Evolutionary conservation across 2,797 vertebrate species (phyloP).

Genomic region (Etheostoma perlongum): DNA sequence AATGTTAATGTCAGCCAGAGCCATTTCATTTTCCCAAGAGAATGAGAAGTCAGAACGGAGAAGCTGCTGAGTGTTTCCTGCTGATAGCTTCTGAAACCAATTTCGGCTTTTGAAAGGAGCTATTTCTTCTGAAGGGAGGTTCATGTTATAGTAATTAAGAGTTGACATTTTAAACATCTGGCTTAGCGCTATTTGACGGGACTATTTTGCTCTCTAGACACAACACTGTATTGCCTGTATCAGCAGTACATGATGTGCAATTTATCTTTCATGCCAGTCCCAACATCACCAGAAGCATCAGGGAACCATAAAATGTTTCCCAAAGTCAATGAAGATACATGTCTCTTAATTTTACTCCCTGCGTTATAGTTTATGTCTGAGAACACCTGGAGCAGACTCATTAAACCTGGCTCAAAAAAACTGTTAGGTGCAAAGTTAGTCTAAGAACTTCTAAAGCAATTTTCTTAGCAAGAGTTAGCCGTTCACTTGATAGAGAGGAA

Average conservation of each 20-base stretch:
- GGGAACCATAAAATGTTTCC: neutral
- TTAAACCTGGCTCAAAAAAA: neutral
- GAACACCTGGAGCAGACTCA: conserved; percentile 12
- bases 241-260: conserved; percentile 6
- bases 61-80: conserved; percentile 44
- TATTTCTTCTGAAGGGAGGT: conserved; percentile 10
- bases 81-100: conserved; percentile 45
- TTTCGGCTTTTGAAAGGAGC: conserved; percentile 30
- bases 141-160: conserved; percentile 26
- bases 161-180: conserved; percentile 51
- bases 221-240: neutral
- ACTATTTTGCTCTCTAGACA: conserved; percentile 14
- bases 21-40: neutral
- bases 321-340: conserved; percentile 1
- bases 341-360: neutral
- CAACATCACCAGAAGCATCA: conserved; percentile 11
- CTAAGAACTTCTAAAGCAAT: neutral
- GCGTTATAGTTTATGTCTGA: neutral
- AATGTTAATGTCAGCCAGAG: conserved; percentile 54
- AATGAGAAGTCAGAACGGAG: conserved; percentile 30
- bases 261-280: conserved; percentile 19
- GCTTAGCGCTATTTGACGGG: conserved; percentile 22
- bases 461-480: neutral
- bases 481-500: neutral
- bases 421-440: neutral